Evolutionary conservation across 2,888 invertebrate genomes (phyloP), one percentile per base, ranked within the genome.

Genomic region (Camptogramma bilineatum): DNA sequence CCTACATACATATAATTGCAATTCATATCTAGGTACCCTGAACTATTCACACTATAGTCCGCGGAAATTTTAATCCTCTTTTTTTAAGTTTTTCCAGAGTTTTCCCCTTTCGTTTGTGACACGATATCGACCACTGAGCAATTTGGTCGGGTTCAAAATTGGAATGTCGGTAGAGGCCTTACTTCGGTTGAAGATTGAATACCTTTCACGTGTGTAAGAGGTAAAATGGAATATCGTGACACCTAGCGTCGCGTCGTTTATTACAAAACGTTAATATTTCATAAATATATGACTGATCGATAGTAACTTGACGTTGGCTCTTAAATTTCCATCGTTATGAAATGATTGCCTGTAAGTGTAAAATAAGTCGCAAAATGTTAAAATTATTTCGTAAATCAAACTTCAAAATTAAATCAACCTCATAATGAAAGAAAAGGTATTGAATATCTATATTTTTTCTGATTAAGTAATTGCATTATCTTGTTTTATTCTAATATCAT

Each of bases 161-260:
- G 52, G 34, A 28, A 39, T 52, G 51, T 17, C 17, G 19, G 48
- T 21, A 13, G 42, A 16, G 31, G 34, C 34, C 34, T 39, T 39
- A 39, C 34, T 39, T 48, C 48, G 48, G 48, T 48, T 19, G n/a
- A 48, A 48, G 48, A 48, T 48, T 48, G 48, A 48, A 48, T 48
- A 48, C 46, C 18, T 39, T 13, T 48, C 48, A 48, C 48, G 19
- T 48, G 21, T 48, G 48, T 24, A 21, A 48, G 21, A 21, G 17
- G 46, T 5, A 48, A 48, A 21, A 48, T 19, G 19, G 46, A 47
- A 47, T 47, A 21, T 19, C 18, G 44, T 16, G 17, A 44, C 17
- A 44, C 44, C 44, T 17, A 44, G 44, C 34, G 34, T 13, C 34
- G 44, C 34, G 34, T 13, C 34, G 34, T 39, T 39, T 39, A 39